phyloP scores from a whole-genome alignment of 2,113 vertebrate genomes.

The Alouatta palliata region DNA sequence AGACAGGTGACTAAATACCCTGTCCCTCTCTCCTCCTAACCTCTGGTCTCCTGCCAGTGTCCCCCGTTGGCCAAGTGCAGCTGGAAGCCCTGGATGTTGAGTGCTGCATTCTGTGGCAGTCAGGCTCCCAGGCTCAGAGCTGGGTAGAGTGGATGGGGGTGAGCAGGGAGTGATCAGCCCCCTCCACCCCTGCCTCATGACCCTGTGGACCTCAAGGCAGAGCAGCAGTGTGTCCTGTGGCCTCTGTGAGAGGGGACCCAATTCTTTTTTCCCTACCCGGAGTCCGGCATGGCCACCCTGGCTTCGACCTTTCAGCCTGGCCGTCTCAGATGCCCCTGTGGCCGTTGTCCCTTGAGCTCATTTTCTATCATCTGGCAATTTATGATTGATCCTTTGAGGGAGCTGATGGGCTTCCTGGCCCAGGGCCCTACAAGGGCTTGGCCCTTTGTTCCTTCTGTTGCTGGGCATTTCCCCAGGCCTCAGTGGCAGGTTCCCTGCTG shows the following conservation, averaged over 20 bases:
- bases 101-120: background rate
- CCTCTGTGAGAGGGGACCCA: background rate
- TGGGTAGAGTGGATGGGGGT: background rate
- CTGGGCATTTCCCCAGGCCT: background rate
- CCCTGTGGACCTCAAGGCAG: background rate
- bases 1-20: no score
- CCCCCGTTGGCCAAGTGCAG: rapidly evolving
- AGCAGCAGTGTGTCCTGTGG: background rate
- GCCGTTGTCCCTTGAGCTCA: rapidly evolving
- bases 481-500: background rate
- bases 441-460: background rate
- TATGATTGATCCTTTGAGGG: background rate
- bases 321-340: background rate
- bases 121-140: background rate
- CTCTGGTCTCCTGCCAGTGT: background rate
- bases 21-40: background rate
- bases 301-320: background rate
- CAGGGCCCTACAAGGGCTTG: background rate
- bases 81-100: background rate
- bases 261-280: background rate
- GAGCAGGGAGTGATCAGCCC: background rate
- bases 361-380: background rate
- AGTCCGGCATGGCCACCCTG: background rate
- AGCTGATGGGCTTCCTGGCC: background rate
- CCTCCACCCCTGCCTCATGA: background rate